Percentiles rank a stretch among this genome's conserved stretches.
Evolutionary conservation across 2,113 vertebrate species (phyloP).

Genomic region (Lophochroa leadbeateri): DNA sequence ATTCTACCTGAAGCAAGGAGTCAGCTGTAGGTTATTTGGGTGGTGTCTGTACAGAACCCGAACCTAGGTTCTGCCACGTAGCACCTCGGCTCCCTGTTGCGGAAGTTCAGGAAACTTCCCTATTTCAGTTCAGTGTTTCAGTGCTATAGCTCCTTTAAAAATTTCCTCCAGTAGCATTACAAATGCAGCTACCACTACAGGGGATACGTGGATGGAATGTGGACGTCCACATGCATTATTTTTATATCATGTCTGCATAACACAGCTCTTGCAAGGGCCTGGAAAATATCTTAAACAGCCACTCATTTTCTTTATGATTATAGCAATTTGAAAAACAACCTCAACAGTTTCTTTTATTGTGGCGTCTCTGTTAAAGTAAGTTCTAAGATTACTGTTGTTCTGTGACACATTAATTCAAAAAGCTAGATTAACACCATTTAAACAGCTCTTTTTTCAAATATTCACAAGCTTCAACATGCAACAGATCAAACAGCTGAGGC

Average conservation of each 20-base stretch:
- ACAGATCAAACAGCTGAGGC: background rate
- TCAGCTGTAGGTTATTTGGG: background rate
- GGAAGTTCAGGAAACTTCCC: background rate
- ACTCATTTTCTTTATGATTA: background rate
- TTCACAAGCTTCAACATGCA: background rate
- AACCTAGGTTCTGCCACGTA: background rate
- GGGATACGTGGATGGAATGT: fast-evolving
- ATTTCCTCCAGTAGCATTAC: background rate
- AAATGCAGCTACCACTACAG: background rate
- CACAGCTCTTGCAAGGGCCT: background rate
- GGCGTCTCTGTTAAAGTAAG: background rate
- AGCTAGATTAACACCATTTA: background rate
- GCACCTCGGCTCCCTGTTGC: background rate
- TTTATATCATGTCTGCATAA: background rate
- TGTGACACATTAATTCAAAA: background rate
- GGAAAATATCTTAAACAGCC: background rate
- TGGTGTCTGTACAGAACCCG: background rate
- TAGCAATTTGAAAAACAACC: background rate
- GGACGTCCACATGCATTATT: background rate
- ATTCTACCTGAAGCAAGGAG: background rate
- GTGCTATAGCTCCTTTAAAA: background rate
- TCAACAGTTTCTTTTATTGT: background rate
- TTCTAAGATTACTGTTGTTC: background rate
- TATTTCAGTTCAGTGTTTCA: background rate
- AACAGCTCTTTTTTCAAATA: background rate